phyloP scores from a whole-genome alignment of 2,888 invertebrate genomes.

The Phaonia tiefii region DNA sequence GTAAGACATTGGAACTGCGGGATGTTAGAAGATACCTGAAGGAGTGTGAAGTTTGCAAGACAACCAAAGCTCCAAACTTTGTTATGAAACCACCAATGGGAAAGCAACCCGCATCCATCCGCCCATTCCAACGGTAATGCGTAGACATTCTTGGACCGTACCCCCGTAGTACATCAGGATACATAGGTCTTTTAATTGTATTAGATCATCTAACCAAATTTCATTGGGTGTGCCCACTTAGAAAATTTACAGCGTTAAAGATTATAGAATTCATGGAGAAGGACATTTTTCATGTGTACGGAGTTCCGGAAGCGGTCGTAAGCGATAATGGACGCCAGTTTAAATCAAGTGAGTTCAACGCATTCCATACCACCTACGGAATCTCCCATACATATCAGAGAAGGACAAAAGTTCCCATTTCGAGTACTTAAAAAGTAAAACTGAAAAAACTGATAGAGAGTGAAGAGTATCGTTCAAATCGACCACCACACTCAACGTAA shows the following conservation, averaged over 20 bases:
- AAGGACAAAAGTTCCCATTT: too few species aligned
- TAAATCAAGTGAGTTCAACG: too few species aligned
- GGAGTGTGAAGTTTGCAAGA: not conserved
- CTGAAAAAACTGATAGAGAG: too few species aligned
- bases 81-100: constrained; percentile 58
- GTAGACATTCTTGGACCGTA: constrained; percentile 56
- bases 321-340: constrained; percentile 71
- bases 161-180: constrained; percentile 52
- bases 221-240: constrained; percentile 36
- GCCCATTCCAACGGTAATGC: constrained; percentile 62
- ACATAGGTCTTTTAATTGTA: too few species aligned
- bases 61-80: constrained; percentile 45
- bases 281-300: constrained; percentile 65
- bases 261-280: constrained; percentile 37
- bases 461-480: too few species aligned
- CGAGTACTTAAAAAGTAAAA: too few species aligned
- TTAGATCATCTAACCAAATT: too few species aligned
- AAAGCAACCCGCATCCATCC: not conserved
- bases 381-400: constrained; percentile 51
- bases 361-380: constrained; percentile 57
- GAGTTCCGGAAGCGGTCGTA: too few species aligned
- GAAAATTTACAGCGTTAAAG: constrained; percentile 21
- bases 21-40: too few species aligned
- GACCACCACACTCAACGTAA: too few species aligned
- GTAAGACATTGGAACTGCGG: constrained; percentile 3